A percentile compares a stretch with the other conserved stretches of the same genome.
Evolutionary conservation across 2,113 vertebrate species (phyloP).

Genomic region (Coptodon rendalli): DNA sequence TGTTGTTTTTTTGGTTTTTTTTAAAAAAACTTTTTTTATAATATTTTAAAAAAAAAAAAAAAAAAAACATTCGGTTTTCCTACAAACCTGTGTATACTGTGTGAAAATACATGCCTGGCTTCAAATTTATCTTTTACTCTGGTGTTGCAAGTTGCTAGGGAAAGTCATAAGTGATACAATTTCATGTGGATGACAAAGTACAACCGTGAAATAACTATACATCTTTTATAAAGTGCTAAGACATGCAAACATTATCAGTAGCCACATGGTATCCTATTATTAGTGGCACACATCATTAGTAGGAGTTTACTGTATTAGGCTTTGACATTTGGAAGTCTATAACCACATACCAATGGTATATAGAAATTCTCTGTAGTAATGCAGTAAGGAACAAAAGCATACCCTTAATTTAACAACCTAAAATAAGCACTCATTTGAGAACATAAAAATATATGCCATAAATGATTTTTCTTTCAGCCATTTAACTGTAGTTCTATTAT

Average conservation of each 20-base stretch:
- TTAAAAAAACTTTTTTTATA: no score
- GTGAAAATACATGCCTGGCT: slow-evolving; percentile 13
- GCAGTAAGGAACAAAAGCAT: accelerated
- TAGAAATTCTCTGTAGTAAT: background rate
- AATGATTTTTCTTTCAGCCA: background rate
- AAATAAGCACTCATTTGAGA: background rate
- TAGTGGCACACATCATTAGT: background rate
- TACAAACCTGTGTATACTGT: background rate
- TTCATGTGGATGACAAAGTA: slow-evolving; percentile 7
- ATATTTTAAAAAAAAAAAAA: no score
- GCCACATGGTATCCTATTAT: background rate
- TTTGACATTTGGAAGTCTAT: slow-evolving; percentile 21
- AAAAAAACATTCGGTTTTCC: background rate
- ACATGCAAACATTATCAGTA: slow-evolving; percentile 1
- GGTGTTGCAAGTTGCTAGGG: slow-evolving; percentile 11
- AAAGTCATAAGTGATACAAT: slow-evolving; percentile 27
- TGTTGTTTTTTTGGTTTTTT: no score
- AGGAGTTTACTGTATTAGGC: background rate
- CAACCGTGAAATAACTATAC: slow-evolving; percentile 5
- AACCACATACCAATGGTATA: background rate
- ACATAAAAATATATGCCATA: background rate
- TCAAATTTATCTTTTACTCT: slow-evolving; percentile 24
- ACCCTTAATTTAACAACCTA: background rate
- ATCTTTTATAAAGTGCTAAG: background rate
- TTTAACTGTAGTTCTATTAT: background rate